Conservation (phyloP, 2,888 invertebrate species). For the Aproaerema taeniolella region DNA sequence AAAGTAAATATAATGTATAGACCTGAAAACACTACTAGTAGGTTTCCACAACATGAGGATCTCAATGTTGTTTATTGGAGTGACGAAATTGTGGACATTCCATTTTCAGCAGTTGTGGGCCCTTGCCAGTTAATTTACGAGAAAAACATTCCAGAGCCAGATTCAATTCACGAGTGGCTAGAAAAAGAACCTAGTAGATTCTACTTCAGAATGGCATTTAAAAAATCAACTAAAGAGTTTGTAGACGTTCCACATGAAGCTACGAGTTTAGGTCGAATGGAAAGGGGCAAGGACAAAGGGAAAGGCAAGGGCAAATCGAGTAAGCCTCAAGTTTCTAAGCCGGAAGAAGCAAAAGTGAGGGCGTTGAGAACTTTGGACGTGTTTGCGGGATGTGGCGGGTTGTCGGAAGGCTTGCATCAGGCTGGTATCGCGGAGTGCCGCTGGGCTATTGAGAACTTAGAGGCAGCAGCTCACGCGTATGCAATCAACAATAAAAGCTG, state of each 20-base stretch:
- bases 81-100: constrained; percentile 81
- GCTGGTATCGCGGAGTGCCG: constrained; percentile 82
- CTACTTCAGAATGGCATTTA: constrained; percentile 85
- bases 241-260: constrained; percentile 80
- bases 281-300: constrained; percentile 81
- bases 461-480: constrained; percentile 88
- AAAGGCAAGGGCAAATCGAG: constrained; percentile 82
- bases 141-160: constrained; percentile 75
- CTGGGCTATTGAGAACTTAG: constrained; percentile 91
- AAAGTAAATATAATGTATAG: constrained; percentile 84
- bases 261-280: constrained; percentile 73
- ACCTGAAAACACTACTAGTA: constrained; percentile 84
- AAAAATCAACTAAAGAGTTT: constrained; percentile 71
- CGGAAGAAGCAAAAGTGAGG: constrained; percentile 45
- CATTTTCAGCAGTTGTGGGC: constrained; percentile 80
- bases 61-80: constrained; percentile 87
- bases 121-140: constrained; percentile 83
- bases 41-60: constrained; percentile 79
- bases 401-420: constrained; percentile 85
- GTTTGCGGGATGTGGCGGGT: constrained; percentile 91
- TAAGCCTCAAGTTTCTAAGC: constrained; percentile 37
- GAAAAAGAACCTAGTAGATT: constrained; percentile 81
- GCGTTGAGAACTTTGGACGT: constrained; percentile 85
- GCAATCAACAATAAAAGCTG: constrained; percentile 84
- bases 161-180: constrained; percentile 77